Base-by-base conservation (phyloP, 1,140 invertebrate species). In the Orchesella cincta region DNA sequence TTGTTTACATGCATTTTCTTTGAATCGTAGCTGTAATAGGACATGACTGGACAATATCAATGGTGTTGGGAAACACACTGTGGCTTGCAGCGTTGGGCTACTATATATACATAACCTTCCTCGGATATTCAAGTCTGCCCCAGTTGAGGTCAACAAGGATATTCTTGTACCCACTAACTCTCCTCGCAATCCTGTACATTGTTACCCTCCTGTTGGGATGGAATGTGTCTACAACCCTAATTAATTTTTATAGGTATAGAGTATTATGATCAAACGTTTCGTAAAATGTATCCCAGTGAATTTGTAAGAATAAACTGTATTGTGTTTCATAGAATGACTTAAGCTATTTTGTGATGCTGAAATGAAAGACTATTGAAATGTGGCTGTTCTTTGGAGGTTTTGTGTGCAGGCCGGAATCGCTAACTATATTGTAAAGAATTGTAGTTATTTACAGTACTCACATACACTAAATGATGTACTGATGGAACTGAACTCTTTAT, bases 21-120 rank as follows among this genome's bases (percentile, higher is more conserved):
- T 83, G 81, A 83, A 78, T 88, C 89, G 76, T 87, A 94, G 93
- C 91, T 84, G 87, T 96, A 57, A 91, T 96, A 71, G 90, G 88
- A 82, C 88, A 91, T 74, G 89, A 92, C 76, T 90, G 90, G 82
- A 94, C 92, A 84, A 85, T 94, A 5, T 91, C 94, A 12, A 88
- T 91, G 78, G 88, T 98, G 20, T 87, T 98, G 83, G 96, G 96
- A 28, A 99, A 99, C 85, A 91, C 94, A 0, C 90, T 98, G 80
- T 99, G 96, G 96, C 88, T 98, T 23, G 89, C 97, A 73, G 95
- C 94, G 35, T 86, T 94, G 76, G 88, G 91, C 76, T 99, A 99
- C 85, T 99, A 99, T 83, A 88, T 97, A 77, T 99, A 99, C 84
- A 98, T 99, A 80, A 98, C 97, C 67, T 99, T 99, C 86, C 89